These are phyloP conservation scores for Drosophila mettleri DNA, from an alignment of 2,888 invertebrate species.

Conservation along the genomic window DNA sequence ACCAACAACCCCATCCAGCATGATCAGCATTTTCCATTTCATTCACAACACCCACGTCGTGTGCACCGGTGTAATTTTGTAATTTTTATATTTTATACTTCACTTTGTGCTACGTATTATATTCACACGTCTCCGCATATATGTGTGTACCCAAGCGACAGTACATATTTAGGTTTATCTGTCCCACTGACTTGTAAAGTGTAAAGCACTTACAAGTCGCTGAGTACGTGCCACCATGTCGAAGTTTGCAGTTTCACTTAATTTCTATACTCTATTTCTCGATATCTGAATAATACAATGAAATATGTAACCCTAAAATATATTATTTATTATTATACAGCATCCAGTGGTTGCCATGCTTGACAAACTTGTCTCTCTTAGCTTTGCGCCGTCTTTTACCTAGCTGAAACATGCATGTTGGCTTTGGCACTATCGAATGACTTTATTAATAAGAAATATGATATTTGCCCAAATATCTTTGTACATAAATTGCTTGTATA, in stretches of 20 bases:
- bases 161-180: constrained; percentile 24
- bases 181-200: constrained; percentile 25
- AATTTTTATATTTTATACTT: no score
- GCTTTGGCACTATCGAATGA: neutral
- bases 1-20: constrained; percentile 20
- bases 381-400: neutral
- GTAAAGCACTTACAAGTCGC: constrained; percentile 51
- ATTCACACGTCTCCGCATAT: constrained; percentile 5
- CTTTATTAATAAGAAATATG: neutral
- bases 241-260: constrained; percentile 9
- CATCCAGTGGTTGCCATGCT: neutral
- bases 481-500: neutral
- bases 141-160: neutral
- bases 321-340: neutral
- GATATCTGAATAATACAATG: neutral
- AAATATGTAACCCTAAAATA: neutral
- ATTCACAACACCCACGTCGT: constrained; percentile 32
- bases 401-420: no score
- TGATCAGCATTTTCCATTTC: constrained; percentile 40
- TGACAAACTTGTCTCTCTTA: neutral
- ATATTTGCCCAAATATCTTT: neutral
- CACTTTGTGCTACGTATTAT: constrained; percentile 32
- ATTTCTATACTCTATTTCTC: neutral
- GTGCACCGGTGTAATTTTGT: neutral
- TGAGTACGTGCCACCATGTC: constrained; percentile 57